phyloP scores from a whole-genome alignment of 2,888 invertebrate genomes.

The Creontiades dilutus region DNA sequence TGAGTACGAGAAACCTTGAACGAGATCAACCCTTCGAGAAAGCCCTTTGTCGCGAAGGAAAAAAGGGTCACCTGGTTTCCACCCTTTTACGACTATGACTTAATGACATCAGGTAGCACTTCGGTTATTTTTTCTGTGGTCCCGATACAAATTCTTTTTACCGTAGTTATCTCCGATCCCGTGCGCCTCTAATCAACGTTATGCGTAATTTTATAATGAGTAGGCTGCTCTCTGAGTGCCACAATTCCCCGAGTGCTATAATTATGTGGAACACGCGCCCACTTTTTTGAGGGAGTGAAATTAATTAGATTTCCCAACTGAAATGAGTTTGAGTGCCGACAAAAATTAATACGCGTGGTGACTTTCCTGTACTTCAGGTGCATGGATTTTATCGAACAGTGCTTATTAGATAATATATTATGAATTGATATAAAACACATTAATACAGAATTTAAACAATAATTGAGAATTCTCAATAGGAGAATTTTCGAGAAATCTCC shows the following conservation, averaged over 20 bases:
- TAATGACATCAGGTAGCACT: constrained; percentile 32
- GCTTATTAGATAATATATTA: too few species aligned
- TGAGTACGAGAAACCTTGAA: not conserved
- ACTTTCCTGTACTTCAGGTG: too few species aligned
- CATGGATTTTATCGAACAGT: too few species aligned
- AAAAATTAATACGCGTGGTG: too few species aligned
- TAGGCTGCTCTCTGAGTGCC: not conserved
- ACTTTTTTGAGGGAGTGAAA: not conserved
- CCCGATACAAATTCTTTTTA: constrained; percentile 11
- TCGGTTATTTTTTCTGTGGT: not conserved
- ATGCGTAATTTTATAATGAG: constrained; percentile 18
- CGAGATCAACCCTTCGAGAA: not conserved
- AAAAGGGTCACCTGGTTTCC: constrained; percentile 25
- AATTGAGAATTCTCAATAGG: too few species aligned
- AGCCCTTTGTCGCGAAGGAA: not conserved
- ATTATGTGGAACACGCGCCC: constrained; percentile 20
- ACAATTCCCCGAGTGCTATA: not conserved
- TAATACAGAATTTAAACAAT: too few species aligned
- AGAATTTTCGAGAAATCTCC: too few species aligned
- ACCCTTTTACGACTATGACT: constrained; percentile 42
- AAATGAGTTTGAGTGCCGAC: too few species aligned
- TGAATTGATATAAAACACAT: too few species aligned
- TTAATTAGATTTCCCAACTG: not conserved
- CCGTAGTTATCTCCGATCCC: not conserved
- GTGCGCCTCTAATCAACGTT: constrained; percentile 3